Conservation (phyloP, 2,797 vertebrate species). For the Peromyscus nudipes region DNA sequence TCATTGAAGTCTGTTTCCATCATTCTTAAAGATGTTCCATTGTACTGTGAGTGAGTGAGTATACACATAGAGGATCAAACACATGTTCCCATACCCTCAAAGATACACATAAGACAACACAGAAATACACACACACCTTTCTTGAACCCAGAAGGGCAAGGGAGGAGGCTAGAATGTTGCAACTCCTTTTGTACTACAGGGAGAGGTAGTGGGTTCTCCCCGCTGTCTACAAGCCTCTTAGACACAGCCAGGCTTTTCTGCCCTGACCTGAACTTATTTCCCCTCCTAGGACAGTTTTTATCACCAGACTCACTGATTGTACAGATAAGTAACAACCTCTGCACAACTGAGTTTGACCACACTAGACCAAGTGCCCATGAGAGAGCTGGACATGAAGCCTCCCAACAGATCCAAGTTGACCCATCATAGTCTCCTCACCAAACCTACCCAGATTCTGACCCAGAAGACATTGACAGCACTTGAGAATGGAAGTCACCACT, state of each 20-base stretch:
- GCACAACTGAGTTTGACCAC: neutral
- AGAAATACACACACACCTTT: neutral
- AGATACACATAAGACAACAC: too few relatives aligned
- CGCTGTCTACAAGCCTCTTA: too few relatives aligned
- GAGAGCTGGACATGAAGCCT: neutral
- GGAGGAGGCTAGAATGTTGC: fast-evolving
- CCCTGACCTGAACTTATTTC: neutral
- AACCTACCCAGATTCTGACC: too few relatives aligned
- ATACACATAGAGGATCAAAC: neutral
- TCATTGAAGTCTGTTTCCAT: neutral
- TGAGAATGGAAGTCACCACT: neutral
- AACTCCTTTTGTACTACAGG: neutral
- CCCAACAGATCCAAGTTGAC: neutral
- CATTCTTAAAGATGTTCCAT: neutral
- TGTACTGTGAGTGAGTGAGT: neutral
- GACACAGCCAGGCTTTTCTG: neutral
- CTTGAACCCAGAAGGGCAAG: too few relatives aligned
- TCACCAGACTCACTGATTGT: neutral
- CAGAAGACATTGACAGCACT: neutral
- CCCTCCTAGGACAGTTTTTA: neutral
- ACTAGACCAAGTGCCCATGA: neutral
- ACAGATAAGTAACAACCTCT: neutral
- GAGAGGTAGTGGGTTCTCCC: fast-evolving
- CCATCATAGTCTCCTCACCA: too few relatives aligned
- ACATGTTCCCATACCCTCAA: neutral